A percentile compares a stretch with the other conserved stretches of the same genome.
phyloP scores from a whole-genome alignment of 2,113 vertebrate species.

The Paedocypris sp. region DNA sequence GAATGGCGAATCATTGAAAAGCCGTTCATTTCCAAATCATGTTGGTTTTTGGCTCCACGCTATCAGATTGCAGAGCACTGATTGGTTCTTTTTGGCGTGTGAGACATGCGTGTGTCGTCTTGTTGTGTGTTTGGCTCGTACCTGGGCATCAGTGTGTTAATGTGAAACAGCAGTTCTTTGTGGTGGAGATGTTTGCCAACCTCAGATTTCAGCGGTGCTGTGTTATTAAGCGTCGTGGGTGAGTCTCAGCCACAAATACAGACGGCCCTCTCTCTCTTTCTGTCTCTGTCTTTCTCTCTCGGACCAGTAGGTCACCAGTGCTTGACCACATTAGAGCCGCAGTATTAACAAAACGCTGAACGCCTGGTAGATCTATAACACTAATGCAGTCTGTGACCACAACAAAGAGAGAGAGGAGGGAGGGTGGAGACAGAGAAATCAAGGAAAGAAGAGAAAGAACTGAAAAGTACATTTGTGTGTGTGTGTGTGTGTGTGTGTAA shows the following conservation, averaged over 20 bases:
- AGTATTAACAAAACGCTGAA: slow-evolving; percentile 29
- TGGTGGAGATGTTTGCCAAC: slow-evolving; percentile 26
- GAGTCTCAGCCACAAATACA: slow-evolving; percentile 25
- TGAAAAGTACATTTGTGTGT: too few relatives aligned
- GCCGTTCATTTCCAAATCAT: too few relatives aligned
- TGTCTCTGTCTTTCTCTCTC: slow-evolving; percentile 6
- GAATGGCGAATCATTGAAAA: too few relatives aligned
- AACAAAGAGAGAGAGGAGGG: not conserved
- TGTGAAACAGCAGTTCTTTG: slow-evolving; percentile 13
- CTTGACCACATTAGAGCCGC: slow-evolving; percentile 31
- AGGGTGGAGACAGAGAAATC: not conserved
- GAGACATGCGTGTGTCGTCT: not conserved
- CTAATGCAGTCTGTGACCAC: slow-evolving; percentile 34
- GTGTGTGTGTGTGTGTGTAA: slow-evolving; percentile 10
- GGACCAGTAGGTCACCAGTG: slow-evolving; percentile 22
- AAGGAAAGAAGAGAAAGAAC: too few relatives aligned
- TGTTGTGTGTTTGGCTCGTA: not conserved
- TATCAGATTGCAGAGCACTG: too few relatives aligned
- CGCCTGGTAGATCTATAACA: slow-evolving; percentile 12
- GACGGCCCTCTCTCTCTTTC: slow-evolving; percentile 6
- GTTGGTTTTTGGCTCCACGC: too few relatives aligned
- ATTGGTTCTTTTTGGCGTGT: too few relatives aligned
- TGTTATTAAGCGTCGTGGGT: slow-evolving; percentile 29
- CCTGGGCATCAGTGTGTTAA: slow-evolving; percentile 12
- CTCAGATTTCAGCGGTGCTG: slow-evolving; percentile 23